A percentile compares a stretch with the other conserved stretches of the same genome.
phyloP scores from a whole-genome alignment of 2,113 vertebrate genomes.

The Sinocyclocheilus maitianheensis region DNA sequence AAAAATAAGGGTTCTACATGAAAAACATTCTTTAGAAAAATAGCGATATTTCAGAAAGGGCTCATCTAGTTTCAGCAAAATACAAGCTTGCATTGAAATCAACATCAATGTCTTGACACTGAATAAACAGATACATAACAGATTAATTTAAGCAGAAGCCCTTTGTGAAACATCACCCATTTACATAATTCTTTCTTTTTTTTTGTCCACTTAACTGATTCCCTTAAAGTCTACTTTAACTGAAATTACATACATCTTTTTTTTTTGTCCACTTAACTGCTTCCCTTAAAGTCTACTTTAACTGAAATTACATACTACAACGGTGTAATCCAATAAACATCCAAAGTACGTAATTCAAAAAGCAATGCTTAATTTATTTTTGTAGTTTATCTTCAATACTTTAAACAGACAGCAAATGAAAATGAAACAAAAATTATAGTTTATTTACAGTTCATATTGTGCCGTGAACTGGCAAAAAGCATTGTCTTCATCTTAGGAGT shows the following conservation, averaged over 20 bases:
- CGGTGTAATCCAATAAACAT: neutral
- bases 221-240: slow-evolving; percentile 7
- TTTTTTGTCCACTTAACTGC: neutral
- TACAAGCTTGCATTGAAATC: slow-evolving; percentile 22
- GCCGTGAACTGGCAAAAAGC: slow-evolving; percentile 51
- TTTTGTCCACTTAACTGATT: neutral
- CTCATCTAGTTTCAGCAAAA: neutral
- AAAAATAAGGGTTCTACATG: slow-evolving; percentile 98
- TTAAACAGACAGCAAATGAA: neutral
- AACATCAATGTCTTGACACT: neutral
- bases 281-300: slow-evolving; percentile 4
- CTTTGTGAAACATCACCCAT: slow-evolving; percentile 95
- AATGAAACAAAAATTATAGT: neutral
- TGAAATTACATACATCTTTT: slow-evolving; percentile 15
- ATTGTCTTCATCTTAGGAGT: slow-evolving; percentile 42
- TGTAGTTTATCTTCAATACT: neutral
- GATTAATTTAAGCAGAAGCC: slow-evolving; percentile 47
- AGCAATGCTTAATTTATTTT: neutral
- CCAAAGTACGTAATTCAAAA: slow-evolving; percentile 32
- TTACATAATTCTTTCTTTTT: slow-evolving; percentile 38
- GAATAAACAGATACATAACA: neutral
- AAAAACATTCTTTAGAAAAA: slow-evolving; percentile 83
- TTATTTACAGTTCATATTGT: slow-evolving; percentile 44
- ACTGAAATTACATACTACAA: slow-evolving; percentile 19
- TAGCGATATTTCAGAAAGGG: slow-evolving; percentile 93